Base-by-base conservation (phyloP, 2,113 vertebrate species). In the Lethenteron camtschaticum region DNA sequence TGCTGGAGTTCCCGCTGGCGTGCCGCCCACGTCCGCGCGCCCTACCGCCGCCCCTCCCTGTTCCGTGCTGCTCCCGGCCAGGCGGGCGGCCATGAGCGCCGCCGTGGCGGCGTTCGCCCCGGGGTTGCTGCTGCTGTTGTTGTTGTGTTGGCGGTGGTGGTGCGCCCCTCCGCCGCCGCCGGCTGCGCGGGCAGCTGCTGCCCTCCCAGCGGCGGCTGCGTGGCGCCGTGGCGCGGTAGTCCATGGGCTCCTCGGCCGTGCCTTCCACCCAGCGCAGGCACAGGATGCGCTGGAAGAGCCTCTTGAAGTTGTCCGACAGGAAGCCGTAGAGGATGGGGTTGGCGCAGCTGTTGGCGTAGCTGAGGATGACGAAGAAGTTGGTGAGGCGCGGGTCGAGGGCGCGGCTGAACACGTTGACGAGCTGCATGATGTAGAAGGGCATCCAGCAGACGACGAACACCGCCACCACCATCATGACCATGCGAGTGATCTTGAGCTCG, bases 381-480 rank as follows among this genome's bases (percentile, higher is more conserved):
- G 86, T 90, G 76, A 90, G 81, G 8, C 86, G 88, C 72, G 86
- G 82, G 71, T 89, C 84, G 71, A 85, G 85, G 75, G 79, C 83
- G 75, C 85, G 83, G 6, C 85, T 83, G 58, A 90, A 88, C 71
- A 90, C 85, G 71, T 85, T 86, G 56, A 89, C 85, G 71, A 90
- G 78, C 81, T 90, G 87, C 73, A 88, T 84, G 4, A 89, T 80
- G 71, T 90, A 88, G 78, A 90, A 90, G 2, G 87, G 87, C 87
- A 90, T 88, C 87, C 87, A 90, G 76, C 87, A 90, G 76, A 90
- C 84, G 72, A 90, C 85, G 71, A 90, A 90, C 73, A 90, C 87
- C 72, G 84, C 82, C 68, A 90, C 87, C 73, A 90, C 87, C 82
- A 89, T 88, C 84, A 89, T 84, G 70, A 90, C 87, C 87, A 90